phyloP scores from a whole-genome alignment of 2,888 invertebrate species.

The Lepas anatifera region DNA sequence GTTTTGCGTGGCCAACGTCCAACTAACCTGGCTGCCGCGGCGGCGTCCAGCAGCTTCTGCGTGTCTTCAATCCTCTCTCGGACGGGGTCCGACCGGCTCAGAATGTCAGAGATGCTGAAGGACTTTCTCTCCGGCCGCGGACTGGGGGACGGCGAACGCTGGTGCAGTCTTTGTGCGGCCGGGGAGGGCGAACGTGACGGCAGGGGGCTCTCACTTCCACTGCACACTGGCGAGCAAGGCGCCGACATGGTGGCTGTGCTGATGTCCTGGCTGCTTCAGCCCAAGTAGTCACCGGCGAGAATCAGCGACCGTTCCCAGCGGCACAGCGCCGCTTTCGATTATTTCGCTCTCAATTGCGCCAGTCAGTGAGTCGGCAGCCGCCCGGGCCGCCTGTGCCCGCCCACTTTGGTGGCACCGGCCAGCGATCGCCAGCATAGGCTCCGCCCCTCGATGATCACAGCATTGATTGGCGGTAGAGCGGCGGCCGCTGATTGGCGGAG shows the following conservation, averaged over 20 bases:
- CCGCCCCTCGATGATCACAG: constrained; percentile 4
- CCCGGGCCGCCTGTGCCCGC: neutral
- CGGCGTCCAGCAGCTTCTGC: constrained; percentile 10
- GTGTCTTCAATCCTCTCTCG: neutral
- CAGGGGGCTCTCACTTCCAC: neutral
- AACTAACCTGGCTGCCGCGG: neutral
- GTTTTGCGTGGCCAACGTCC: neutral
- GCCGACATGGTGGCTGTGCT: constrained; percentile 3
- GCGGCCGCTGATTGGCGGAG: neutral
- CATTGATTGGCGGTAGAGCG: constrained; percentile 5
- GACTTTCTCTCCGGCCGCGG: constrained; percentile 23
- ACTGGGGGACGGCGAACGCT: neutral
- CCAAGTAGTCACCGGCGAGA: no score
- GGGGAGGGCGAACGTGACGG: neutral
- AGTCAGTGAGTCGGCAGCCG: no score
- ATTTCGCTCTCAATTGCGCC: neutral
- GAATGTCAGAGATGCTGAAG: constrained; percentile 25
- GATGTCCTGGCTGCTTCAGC: no score
- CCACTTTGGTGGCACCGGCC: neutral
- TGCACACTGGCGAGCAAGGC: neutral
- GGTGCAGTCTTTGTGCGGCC: neutral
- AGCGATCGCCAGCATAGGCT: neutral
- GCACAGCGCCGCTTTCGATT: neutral
- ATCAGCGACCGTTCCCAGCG: neutral
- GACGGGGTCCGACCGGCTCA: constrained; percentile 24